These are phyloP conservation scores for Ochlodes sylvanus DNA, from an alignment of 2,888 invertebrate genomes.

Conservation along the genomic window DNA sequence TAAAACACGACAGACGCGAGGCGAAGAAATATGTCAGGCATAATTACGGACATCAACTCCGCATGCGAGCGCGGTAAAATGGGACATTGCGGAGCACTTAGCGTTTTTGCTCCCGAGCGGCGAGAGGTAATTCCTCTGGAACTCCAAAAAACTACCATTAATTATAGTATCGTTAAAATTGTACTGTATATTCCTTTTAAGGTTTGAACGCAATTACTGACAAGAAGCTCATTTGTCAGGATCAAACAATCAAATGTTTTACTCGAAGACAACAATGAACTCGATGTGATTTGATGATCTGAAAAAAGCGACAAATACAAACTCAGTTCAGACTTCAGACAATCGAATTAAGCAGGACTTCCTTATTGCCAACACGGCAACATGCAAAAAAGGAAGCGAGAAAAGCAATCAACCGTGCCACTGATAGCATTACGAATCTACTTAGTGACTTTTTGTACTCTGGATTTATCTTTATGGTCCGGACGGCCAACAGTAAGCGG, in stretches of 20 bases:
- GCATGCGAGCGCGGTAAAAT: slow-evolving; percentile 22
- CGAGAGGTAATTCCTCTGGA: slow-evolving; percentile 29
- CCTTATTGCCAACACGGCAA: slow-evolving; percentile 27
- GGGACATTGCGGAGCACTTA: slow-evolving; percentile 31
- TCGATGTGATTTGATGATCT: slow-evolving; percentile 12
- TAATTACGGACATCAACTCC: slow-evolving; percentile 27
- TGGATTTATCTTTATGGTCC: slow-evolving; percentile 4
- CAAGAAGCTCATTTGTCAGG: slow-evolving; percentile 19
- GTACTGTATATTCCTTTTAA: slow-evolving; percentile 22
- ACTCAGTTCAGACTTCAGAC: slow-evolving; percentile 18
- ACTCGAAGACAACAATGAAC: not conserved
- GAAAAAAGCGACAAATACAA: slow-evolving; percentile 19
- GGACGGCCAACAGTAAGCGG: not conserved
- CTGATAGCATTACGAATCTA: slow-evolving; percentile 25
- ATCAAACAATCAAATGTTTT: slow-evolving; percentile 11
- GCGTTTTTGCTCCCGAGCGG: slow-evolving; percentile 27
- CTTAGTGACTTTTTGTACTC: slow-evolving; percentile 16
- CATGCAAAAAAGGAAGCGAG: slow-evolving; percentile 34
- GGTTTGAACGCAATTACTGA: slow-evolving; percentile 10
- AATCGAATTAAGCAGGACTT: slow-evolving; percentile 30
- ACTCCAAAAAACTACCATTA: slow-evolving; percentile 26
- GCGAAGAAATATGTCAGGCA: slow-evolving; percentile 6
- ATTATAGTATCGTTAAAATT: slow-evolving; percentile 34
- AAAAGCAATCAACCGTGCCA: slow-evolving; percentile 30
- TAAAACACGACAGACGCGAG: not conserved